phyloP scores from a whole-genome alignment of 2,113 vertebrate genomes.

The Psilopsiagon aymara region DNA sequence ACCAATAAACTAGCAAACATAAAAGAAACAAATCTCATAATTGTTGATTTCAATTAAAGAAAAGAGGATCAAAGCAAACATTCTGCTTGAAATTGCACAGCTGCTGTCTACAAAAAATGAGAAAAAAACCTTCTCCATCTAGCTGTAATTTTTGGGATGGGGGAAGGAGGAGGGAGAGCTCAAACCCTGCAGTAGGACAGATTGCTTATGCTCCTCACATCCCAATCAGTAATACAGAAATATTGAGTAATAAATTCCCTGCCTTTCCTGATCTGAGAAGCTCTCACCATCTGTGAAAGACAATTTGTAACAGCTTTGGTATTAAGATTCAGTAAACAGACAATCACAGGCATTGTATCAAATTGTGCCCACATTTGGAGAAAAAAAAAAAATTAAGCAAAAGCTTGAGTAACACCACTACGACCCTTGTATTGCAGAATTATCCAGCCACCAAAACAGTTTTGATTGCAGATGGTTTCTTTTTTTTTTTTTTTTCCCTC shows the following conservation, averaged over 20 bases:
- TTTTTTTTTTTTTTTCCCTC: not conserved
- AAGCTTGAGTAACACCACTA: slow-evolving; percentile 68
- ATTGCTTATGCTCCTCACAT: slow-evolving; percentile 81
- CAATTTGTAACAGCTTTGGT: slow-evolving; percentile 84
- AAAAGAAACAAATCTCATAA: slow-evolving; percentile 87
- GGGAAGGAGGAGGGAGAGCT: slow-evolving; percentile 51
- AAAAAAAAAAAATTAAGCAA: slow-evolving; percentile 69
- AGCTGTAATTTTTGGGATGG: slow-evolving; percentile 74
- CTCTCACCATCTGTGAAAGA: slow-evolving; percentile 84
- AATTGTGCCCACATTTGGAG: slow-evolving; percentile 66
- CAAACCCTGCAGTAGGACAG: slow-evolving; percentile 72
- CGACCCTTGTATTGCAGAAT: slow-evolving; percentile 69
- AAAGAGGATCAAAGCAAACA: slow-evolving; percentile 83
- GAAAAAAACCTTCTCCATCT: slow-evolving; percentile 54
- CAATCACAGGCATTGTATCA: slow-evolving; percentile 77
- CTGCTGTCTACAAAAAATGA: slow-evolving; percentile 81
- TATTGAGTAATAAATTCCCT: slow-evolving; percentile 85
- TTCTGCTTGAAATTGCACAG: slow-evolving; percentile 84
- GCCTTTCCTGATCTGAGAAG: slow-evolving; percentile 79
- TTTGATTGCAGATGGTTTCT: slow-evolving; percentile 35
- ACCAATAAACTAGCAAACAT: slow-evolving; percentile 84
- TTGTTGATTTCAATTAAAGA: slow-evolving; percentile 86
- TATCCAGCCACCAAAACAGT: slow-evolving; percentile 67
- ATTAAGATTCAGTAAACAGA: slow-evolving; percentile 83
- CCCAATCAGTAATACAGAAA: slow-evolving; percentile 83